These are phyloP conservation scores for Drosophila kohkoa DNA, from an alignment of 1,140 invertebrate species.

Conservation along the genomic window DNA sequence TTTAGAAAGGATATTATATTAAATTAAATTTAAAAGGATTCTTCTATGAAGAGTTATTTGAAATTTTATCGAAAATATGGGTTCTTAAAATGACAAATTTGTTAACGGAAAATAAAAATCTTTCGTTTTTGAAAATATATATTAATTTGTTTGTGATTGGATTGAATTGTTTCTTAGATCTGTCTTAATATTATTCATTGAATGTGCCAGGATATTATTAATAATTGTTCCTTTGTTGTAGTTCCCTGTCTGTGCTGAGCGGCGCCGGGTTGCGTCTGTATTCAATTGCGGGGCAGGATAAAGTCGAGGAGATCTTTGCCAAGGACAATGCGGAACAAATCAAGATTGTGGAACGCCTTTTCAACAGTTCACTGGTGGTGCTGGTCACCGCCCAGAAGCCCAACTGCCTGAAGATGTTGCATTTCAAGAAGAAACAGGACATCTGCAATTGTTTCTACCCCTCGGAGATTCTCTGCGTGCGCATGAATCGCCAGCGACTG, in stretches of 20 bases:
- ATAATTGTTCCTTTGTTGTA: slow-evolving; percentile 20
- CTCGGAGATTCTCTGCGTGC: slow-evolving; percentile 98
- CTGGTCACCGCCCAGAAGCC: slow-evolving; percentile 81
- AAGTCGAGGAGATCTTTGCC: slow-evolving; percentile 82
- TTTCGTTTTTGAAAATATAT: too few species aligned
- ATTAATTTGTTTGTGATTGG: too few species aligned
- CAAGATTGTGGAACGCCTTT: slow-evolving; percentile 81
- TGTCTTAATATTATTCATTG: too few species aligned
- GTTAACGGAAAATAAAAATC: too few species aligned
- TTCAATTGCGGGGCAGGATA: slow-evolving; percentile 71
- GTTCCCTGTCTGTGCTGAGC: slow-evolving; percentile 76
- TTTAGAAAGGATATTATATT: too few species aligned
- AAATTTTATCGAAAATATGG: too few species aligned
- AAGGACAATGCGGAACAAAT: slow-evolving; percentile 82
- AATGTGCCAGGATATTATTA: background rate
- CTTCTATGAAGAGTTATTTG: too few species aligned
- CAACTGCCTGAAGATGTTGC: slow-evolving; percentile 90
- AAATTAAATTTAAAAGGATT: too few species aligned
- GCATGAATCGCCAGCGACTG: slow-evolving; percentile 96
- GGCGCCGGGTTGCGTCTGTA: slow-evolving; percentile 72
- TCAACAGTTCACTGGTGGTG: slow-evolving; percentile 82
- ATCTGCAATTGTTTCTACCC: slow-evolving; percentile 99
- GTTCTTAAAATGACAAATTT: too few species aligned
- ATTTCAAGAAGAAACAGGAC: slow-evolving; percentile 99
- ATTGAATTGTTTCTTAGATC: too few species aligned